Conservation (phyloP, 2,888 invertebrate genomes). For the Thereva unica region DNA sequence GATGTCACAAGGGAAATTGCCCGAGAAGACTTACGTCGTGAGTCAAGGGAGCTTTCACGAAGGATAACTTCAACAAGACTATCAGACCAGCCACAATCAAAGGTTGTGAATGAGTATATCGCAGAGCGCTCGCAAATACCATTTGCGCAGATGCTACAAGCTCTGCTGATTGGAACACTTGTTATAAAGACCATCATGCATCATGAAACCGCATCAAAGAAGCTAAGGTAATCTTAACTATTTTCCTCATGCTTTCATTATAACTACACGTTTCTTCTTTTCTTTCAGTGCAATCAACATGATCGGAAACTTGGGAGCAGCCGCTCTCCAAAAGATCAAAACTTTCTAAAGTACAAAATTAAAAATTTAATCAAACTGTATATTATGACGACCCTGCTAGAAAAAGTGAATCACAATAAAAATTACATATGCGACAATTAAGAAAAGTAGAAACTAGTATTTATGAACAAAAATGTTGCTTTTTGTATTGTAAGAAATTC, state of each 20-base stretch:
- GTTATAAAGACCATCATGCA: constrained; percentile 1
- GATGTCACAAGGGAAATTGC: no score
- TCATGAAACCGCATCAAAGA: constrained; percentile 9
- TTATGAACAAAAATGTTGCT: no score
- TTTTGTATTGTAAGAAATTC: no score
- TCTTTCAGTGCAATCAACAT: background rate
- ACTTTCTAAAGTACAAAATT: constrained; percentile 7
- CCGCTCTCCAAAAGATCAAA: background rate
- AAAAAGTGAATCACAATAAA: constrained; percentile 24
- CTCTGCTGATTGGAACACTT: constrained; percentile 1
- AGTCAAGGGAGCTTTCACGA: no score
- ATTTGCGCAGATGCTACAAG: constrained; percentile 12
- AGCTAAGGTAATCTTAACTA: background rate
- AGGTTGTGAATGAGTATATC: no score
- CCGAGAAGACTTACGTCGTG: no score
- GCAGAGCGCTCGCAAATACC: background rate
- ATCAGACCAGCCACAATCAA: no score
- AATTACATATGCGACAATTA: background rate
- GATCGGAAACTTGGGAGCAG: background rate
- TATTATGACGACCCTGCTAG: constrained; percentile 17
- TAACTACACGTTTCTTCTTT: background rate
- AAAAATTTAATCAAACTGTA: background rate
- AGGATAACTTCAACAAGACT: no score
- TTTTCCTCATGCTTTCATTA: background rate
- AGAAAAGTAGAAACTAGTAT: no score